Evolutionary conservation across 2,888 invertebrate species (phyloP), one percentile per base, ranked within the genome.

Genomic region (Oxyscelio sp.): DNA sequence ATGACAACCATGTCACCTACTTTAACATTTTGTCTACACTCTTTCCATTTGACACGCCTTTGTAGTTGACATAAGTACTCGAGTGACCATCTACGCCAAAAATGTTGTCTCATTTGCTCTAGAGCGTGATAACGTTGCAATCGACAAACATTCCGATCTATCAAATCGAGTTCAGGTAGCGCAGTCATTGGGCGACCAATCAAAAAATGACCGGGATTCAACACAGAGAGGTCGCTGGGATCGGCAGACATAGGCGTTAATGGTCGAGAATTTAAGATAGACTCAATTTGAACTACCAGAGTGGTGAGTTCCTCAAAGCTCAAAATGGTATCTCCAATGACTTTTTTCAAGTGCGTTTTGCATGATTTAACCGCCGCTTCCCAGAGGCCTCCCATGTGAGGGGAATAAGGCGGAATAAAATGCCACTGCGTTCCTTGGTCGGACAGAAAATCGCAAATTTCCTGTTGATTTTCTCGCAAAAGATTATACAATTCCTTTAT

Each of bases 321-420:
- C 13, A 90, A 50, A 15, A 61, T 71, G 4, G 63, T 38, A 22
- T 84, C 81, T 1, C 90, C 88, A 5, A 89, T 77, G 0, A 88
- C 77, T 6, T 87, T 70, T 22, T 84, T 84, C 8, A 90, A 61
- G 68, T 91, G 90, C 21, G 75, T 73, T 82, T 93, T 93, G 0
- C 88, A 87, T 4, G 87, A 27, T 6, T 4, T n/a, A n/a, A n/a
- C n/a, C n/a, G n/a, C n/a, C n/a, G n/a, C n/a, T n/a, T n/a, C n/a
- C n/a, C n/a, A n/a, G 27, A 87, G 1, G 90, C 85, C 66, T 11
- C 52, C 52, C 52, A 22, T 52, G 19, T 52, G 52, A 24, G 52
- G 52, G n/a, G 52, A 52, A 38, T 92, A 90, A 4, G 89, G 84
- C 1, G 90, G 88, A 66, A 88, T 89, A 56, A 91, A 92, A 15